phyloP scores from a whole-genome alignment of 2,888 invertebrate genomes.

The Torymus texanus region DNA sequence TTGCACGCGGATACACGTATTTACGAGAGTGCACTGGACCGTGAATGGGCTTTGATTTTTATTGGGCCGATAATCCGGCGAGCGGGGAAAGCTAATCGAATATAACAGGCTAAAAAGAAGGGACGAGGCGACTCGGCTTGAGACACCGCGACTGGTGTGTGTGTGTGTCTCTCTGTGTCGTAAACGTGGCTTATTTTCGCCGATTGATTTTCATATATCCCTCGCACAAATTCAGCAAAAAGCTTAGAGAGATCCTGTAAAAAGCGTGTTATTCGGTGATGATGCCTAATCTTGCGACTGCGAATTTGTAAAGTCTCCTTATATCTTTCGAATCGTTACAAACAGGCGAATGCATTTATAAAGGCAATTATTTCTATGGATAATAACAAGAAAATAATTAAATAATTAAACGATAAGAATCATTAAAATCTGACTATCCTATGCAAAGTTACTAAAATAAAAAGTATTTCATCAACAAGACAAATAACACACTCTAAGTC shows the following conservation, averaged over 20 bases:
- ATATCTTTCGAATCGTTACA: no score
- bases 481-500: no score
- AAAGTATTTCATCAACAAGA: no score
- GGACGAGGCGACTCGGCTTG: not conserved
- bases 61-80: slow-evolving; percentile 29
- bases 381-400: no score
- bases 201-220: slow-evolving; percentile 26
- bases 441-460: no score
- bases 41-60: slow-evolving; percentile 41
- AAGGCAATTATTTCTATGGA: no score
- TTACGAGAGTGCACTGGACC: not conserved
- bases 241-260: slow-evolving; percentile 3
- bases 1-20: not conserved
- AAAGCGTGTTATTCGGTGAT: slow-evolving; percentile 9
- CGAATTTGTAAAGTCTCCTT: no score
- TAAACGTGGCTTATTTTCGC: slow-evolving; percentile 25
- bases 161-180: not conserved
- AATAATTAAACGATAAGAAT: no score
- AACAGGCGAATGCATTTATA: no score
- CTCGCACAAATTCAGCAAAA: not conserved
- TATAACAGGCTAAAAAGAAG: slow-evolving; percentile 6
- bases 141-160: not conserved
- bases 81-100: slow-evolving; percentile 31
- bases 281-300: not conserved
- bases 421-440: no score